Base-by-base conservation (phyloP, 2,888 invertebrate species). In the Eilema depressum region DNA sequence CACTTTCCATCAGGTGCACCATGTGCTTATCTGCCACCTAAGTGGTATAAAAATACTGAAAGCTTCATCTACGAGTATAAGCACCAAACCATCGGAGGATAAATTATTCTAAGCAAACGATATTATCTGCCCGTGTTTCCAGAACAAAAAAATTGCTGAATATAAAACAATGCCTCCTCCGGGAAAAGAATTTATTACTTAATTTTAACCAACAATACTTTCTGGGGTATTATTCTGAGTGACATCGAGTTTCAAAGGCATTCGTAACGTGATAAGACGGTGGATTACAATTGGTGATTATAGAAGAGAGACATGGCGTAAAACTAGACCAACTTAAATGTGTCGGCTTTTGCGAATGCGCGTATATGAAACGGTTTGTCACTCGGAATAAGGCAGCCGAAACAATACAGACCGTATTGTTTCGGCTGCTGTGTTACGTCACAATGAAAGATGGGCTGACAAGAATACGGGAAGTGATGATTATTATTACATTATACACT, bases 171-270 rank as follows among this genome's bases (percentile, higher is more conserved):
- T 12, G 23, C 20, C 10, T 28, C 59, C 57, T 11, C 11, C 25
- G 69, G 59, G 63, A 28, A 26, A 33, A 2, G 11, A 63, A 57
- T 64, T 69, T 69, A 69, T 69, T 28, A 30, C 63, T 69, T 20
- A 30, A 62, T 61, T 37, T 26, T 10, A 53, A 30, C 53, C n/a
- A 61, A 53, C 61, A 60, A 60, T 37, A 30, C 47, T 23, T 47
- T 41, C 37, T 47, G 61, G 47, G 33, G 33, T 1, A 12, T 37
- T 37, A 37, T 37, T 37, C 33, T 37, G 33, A 37, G 3, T 37
- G 33, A 37, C 33, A 37, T 5, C 33, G 33, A 37, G 33, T 37
- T 37, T 37, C 33, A 37, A 37, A 37, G 12, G 33, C 12, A 37
- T 11, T 37, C 33, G 12, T 37, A 37, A 37, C 33, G 11, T 37